A percentile compares a stretch with the other conserved stretches of the same genome.
These are phyloP conservation scores for Notodonta dromedarius DNA, from an alignment of 2,888 invertebrate genomes.

Conservation along the genomic window DNA sequence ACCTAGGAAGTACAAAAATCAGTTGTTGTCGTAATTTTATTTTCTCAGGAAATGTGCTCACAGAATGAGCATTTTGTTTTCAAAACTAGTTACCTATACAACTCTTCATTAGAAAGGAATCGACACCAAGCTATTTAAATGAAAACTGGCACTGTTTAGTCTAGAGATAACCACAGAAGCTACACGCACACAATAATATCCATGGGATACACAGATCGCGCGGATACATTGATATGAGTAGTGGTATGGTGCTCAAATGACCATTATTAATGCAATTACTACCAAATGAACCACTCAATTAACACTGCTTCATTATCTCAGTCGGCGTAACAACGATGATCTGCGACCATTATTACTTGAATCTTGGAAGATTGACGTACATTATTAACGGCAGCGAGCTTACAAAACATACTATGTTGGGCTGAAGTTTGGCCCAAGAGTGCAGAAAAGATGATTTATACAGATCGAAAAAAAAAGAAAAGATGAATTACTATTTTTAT, in stretches of 20 bases:
- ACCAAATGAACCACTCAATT: neutral
- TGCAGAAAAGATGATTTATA: no score
- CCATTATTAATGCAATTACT: neutral
- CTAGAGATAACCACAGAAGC: neutral
- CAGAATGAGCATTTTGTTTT: no score
- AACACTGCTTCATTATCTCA: neutral
- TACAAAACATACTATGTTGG: slow-evolving; percentile 40
- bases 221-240: neutral
- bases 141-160: neutral
- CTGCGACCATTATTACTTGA: neutral
- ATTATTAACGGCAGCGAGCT: slow-evolving; percentile 44
- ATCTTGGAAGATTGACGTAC: slow-evolving; percentile 12
- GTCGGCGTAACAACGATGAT: neutral
- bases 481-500: no score
- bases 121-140: no score
- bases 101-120: no score
- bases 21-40: no score
- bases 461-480: no score
- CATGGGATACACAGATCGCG: neutral
- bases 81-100: no score
- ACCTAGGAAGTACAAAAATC: no score
- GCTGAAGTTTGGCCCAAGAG: slow-evolving; percentile 17
- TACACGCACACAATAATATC: neutral
- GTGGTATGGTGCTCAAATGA: neutral
- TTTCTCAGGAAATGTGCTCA: no score